Percentiles rank a stretch among this genome's conserved stretches.
phyloP scores from a whole-genome alignment of 2,888 invertebrate genomes.

The Leucoma salicis region DNA sequence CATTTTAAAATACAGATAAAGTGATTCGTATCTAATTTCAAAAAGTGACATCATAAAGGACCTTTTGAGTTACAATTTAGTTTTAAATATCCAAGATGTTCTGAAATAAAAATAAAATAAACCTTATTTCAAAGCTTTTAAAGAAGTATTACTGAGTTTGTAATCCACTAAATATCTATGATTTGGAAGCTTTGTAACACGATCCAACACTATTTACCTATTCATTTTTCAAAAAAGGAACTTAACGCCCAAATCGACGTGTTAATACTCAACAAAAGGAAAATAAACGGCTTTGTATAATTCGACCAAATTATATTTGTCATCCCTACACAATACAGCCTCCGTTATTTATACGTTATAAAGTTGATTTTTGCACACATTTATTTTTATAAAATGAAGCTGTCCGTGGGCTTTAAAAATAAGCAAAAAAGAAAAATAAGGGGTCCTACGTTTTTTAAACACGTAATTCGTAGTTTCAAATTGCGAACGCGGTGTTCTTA shows the following conservation, averaged over 20 bases:
- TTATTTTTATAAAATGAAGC: constrained; percentile 1
- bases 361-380: constrained; percentile 8
- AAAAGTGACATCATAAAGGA: constrained; percentile 30
- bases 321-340: neutral
- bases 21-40: constrained; percentile 39
- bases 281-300: constrained; percentile 80
- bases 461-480: constrained; percentile 80
- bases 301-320: constrained; percentile 29
- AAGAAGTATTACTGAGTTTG: constrained; percentile 24
- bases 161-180: constrained; percentile 45
- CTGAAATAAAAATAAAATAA: constrained; percentile 15
- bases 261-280: constrained; percentile 75
- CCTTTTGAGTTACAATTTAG: constrained; percentile 35
- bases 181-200: constrained; percentile 65
- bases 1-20: constrained; percentile 38
- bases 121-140: constrained; percentile 27
- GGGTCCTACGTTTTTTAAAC: constrained; percentile 73
- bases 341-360: neutral
- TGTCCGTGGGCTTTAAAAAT: constrained; percentile 34
- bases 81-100: constrained; percentile 17
- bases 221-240: constrained; percentile 80
- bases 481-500: constrained; percentile 80
- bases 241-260: constrained; percentile 80
- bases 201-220: constrained; percentile 78
- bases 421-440: constrained; percentile 63